Evolutionary conservation across 2,113 vertebrate species (phyloP).

Genomic region (Baryphthengus martii): DNA sequence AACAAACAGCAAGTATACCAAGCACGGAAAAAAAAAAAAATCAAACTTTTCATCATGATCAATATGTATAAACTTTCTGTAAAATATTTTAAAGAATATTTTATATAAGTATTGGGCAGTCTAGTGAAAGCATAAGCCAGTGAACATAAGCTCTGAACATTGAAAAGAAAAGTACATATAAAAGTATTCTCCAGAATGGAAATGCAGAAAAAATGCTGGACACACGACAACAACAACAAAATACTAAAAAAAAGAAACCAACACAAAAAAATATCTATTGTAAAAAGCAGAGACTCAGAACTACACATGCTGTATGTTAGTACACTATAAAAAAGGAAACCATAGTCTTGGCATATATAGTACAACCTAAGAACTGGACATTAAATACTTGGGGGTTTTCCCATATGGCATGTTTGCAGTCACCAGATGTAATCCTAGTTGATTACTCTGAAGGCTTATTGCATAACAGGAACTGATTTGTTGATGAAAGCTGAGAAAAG

Average conservation of each 20-base stretch:
- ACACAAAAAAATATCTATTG: background rate
- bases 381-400: background rate
- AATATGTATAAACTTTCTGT: background rate
- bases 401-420: constrained; percentile 8
- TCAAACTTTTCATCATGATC: background rate
- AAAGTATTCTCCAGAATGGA: background rate
- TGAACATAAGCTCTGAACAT: background rate
- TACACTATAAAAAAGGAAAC: background rate
- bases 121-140: background rate
- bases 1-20: background rate
- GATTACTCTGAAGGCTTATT: constrained; percentile 42
- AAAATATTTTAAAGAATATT: background rate
- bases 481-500: constrained; percentile 44
- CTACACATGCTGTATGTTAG: background rate
- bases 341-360: background rate
- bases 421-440: constrained; percentile 30
- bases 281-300: background rate
- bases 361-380: background rate
- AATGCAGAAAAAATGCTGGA: background rate
- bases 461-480: constrained; percentile 50
- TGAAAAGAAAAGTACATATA: background rate
- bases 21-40: background rate
- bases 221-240: rapidly evolving
- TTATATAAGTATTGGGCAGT: background rate
- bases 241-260: background rate